Conservation (phyloP, 2,888 invertebrate species). For the Platycheirus rosarum region DNA sequence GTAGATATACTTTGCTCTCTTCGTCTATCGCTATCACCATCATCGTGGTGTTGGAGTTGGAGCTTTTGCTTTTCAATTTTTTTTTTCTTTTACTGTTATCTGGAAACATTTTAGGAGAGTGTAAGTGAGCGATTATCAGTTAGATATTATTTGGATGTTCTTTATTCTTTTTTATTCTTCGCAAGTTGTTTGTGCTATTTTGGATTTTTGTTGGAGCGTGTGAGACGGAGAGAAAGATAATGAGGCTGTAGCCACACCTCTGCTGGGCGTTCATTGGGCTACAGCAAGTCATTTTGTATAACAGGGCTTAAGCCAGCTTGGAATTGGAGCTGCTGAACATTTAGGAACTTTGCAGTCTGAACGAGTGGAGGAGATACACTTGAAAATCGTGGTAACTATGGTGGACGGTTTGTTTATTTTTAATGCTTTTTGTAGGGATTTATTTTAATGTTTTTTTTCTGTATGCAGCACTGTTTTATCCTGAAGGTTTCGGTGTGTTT, state of each 20-base stretch:
- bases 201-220: slow-evolving; percentile 52
- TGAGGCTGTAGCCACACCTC: slow-evolving; percentile 75
- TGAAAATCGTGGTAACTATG: slow-evolving; percentile 40
- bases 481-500: slow-evolving; percentile 50
- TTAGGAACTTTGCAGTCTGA: slow-evolving; percentile 20
- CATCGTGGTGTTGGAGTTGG: background rate
- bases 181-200: slow-evolving; percentile 9
- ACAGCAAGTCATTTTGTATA: slow-evolving; percentile 48
- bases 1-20: slow-evolving; percentile 53
- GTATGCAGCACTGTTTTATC: slow-evolving; percentile 56
- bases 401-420: slow-evolving; percentile 34
- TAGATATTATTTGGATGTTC: slow-evolving; percentile 67
- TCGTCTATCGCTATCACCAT: slow-evolving; percentile 12
- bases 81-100: slow-evolving; percentile 21
- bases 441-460: slow-evolving; percentile 44
- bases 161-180: slow-evolving; percentile 41
- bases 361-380: slow-evolving; percentile 26
- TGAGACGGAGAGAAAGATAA: slow-evolving; percentile 74
- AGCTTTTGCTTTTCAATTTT: slow-evolving; percentile 4
- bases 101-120: slow-evolving; percentile 38
- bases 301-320: slow-evolving; percentile 60
- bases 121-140: slow-evolving; percentile 73
- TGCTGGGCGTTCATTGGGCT: slow-evolving; percentile 76
- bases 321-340: slow-evolving; percentile 55
- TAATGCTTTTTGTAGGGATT: slow-evolving; percentile 55